Base-by-base conservation (phyloP, 2,888 invertebrate genomes). In the Pterostichus madidus region DNA sequence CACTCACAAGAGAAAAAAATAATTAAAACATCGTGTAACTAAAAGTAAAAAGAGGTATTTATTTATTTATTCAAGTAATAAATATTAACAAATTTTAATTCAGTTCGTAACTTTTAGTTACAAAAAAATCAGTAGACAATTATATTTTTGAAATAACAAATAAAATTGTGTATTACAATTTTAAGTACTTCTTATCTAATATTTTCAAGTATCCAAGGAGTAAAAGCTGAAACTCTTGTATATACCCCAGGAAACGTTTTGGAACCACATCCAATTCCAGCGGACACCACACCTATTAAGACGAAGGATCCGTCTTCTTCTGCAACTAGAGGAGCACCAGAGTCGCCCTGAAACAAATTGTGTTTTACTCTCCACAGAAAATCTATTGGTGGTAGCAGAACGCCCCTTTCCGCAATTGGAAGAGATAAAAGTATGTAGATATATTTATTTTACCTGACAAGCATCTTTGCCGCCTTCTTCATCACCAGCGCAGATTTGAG, bases 401-500 rank as follows among this genome's bases (percentile, higher is more conserved):
- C 24, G n/a, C n/a, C n/a, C n/a, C n/a, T n/a, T 24, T 3, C 3
- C 3, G 24, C 3, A 24, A 2, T 24, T 3, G 24, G 3, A 24
- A 24, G 3, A 24, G 3, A 24, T 24, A 32, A 31, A 35, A 7
- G 35, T 59, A 15, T 7, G 39, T 7, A 3, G 8, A 39, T 39
- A 39, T 39, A 39, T 39, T n/a, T 11, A 24, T 39, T 15, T 49
- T 68, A 83, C 83, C 85, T 86, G 85, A 24, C 86, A 86, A 24
- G 86, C 86, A 84, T 86, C 86, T 83, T 85, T 86, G 7, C 85
- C 86, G 1, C 86, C 86, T 32, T 85, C 81, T 53, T 83, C 82
- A 82, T 86, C 85, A 7, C 86, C 86, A n/a, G 84, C 84, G 44
- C 84, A 84, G 5, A 84, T 13, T 44, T 83, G 83, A 13, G 83